These are phyloP conservation scores for Cichlasoma orientale DNA, from an alignment of 2,797 vertebrate genomes.

Conservation along the genomic window DNA sequence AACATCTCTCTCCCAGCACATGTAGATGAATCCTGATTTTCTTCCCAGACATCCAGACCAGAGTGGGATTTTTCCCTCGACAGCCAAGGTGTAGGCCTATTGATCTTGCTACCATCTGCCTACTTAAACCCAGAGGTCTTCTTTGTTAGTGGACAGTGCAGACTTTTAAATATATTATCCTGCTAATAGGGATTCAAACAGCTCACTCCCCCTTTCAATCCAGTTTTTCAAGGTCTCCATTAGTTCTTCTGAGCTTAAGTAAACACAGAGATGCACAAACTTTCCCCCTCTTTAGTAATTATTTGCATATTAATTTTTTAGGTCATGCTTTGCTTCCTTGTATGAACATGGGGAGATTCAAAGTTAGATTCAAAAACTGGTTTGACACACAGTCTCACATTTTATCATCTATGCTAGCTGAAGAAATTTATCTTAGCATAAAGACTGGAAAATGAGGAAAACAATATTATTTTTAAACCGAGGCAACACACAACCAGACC, in stretches of 20 bases:
- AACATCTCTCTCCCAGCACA: slow-evolving; percentile 16
- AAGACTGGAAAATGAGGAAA: neutral
- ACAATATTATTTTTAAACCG: neutral
- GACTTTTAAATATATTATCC: slow-evolving; percentile 31
- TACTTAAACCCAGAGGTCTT: slow-evolving; percentile 23
- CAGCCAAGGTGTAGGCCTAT: neutral
- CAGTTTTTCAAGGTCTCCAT: slow-evolving; percentile 35
- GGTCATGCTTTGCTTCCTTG: neutral
- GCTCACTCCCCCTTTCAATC: slow-evolving; percentile 32
- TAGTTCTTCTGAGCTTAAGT: slow-evolving; percentile 18
- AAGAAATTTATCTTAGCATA: neutral
- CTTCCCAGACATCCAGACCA: slow-evolving; percentile 10
- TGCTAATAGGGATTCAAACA: slow-evolving; percentile 44
- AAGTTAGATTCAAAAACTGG: neutral
- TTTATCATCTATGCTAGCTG: neutral
- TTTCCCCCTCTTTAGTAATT: slow-evolving; percentile 19
- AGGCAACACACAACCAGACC: neutral
- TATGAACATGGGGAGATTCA: neutral
- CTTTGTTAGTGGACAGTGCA: slow-evolving; percentile 26
- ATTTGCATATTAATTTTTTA: slow-evolving; percentile 13
- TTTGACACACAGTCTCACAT: neutral
- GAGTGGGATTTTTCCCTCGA: slow-evolving; percentile 9
- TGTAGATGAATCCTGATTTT: slow-evolving; percentile 22
- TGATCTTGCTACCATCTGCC: slow-evolving; percentile 45
- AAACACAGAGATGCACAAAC: slow-evolving; percentile 11